These are phyloP conservation scores for Lysiphlebus fabarum DNA, from an alignment of 1,140 invertebrate genomes.

Conservation along the genomic window DNA sequence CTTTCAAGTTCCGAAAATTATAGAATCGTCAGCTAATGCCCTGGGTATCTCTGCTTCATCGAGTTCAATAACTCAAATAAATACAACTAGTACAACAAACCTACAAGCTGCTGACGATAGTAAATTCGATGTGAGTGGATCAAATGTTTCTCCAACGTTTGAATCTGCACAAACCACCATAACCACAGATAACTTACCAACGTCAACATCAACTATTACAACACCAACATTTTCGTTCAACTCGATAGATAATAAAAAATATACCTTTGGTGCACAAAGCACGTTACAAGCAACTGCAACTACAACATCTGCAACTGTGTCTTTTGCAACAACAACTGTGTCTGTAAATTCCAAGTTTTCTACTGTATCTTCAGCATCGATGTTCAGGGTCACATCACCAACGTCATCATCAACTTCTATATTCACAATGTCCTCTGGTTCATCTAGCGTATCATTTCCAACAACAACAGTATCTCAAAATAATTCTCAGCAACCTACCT, in stretches of 20 bases:
- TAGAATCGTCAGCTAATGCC: not conserved
- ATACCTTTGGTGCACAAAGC: too few species aligned
- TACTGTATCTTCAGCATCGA: not conserved
- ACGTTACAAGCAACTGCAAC: not conserved
- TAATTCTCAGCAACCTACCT: conserved; percentile 1
- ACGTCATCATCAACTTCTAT: conserved; percentile 18
- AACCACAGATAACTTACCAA: not conserved
- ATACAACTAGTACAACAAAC: not conserved
- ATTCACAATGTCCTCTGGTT: conserved; percentile 14
- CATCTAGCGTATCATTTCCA: conserved; percentile 8
- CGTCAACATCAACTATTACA: conserved; percentile 12
- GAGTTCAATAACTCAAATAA: not conserved
- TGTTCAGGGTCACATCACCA: conserved; percentile 19
- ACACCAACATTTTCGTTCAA: conserved; percentile 29
- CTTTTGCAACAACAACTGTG: not conserved
- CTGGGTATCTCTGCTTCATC: not conserved
- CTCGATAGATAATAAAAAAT: not conserved
- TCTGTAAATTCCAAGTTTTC: conserved; percentile 7
- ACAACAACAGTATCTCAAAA: conserved; percentile 16
- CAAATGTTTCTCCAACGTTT: conserved; percentile 1
- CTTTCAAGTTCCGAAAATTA: not conserved
- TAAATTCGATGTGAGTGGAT: not conserved
- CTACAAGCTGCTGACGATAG: not conserved
- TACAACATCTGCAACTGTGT: conserved; percentile 1
- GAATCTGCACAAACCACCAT: conserved; percentile 10